These are phyloP conservation scores for Diadegma fenestrale DNA, from an alignment of 2,888 invertebrate genomes.

Conservation along the genomic window DNA sequence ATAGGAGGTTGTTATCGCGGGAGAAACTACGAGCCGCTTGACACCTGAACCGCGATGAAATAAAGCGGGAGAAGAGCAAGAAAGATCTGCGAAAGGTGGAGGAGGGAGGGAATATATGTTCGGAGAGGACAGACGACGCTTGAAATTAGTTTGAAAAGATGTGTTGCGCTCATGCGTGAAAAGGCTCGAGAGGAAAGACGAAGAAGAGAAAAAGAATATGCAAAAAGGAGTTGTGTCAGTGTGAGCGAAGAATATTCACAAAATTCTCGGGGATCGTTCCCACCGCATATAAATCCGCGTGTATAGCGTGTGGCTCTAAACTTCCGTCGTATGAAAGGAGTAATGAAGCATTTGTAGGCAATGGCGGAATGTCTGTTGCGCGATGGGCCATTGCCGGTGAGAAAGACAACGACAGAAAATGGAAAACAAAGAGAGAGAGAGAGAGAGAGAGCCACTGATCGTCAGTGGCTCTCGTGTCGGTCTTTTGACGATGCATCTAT, in stretches of 20 bases:
- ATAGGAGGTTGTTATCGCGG: conserved; percentile 4
- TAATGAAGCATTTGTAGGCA: conserved; percentile 72
- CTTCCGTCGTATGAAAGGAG: conserved; percentile 66
- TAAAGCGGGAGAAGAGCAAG: neutral
- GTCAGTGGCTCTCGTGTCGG: conserved; percentile 56
- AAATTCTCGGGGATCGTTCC: conserved; percentile 61
- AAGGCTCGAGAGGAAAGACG: conserved; percentile 32
- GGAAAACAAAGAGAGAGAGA: conserved; percentile 32
- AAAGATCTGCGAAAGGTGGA: neutral
- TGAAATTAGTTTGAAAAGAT: conserved; percentile 62
- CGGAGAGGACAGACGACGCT: conserved; percentile 52
- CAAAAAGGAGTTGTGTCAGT: conserved; percentile 1
- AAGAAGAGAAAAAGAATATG: conserved; percentile 11
- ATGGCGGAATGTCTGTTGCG: conserved; percentile 66
- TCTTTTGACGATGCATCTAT: conserved; percentile 49
- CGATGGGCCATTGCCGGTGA: conserved; percentile 59
- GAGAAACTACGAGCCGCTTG: conserved; percentile 33
- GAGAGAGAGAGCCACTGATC: conserved; percentile 38
- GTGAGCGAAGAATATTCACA: conserved; percentile 47
- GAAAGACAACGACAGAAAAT: conserved; percentile 14
- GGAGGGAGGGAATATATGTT: neutral
- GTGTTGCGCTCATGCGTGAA: conserved; percentile 55
- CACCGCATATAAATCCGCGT: conserved; percentile 62
- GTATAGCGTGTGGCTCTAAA: conserved; percentile 45
- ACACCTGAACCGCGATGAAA: conserved; percentile 19